Conservation (phyloP, 2,888 invertebrate genomes). For the Halocaridina rubra region DNA sequence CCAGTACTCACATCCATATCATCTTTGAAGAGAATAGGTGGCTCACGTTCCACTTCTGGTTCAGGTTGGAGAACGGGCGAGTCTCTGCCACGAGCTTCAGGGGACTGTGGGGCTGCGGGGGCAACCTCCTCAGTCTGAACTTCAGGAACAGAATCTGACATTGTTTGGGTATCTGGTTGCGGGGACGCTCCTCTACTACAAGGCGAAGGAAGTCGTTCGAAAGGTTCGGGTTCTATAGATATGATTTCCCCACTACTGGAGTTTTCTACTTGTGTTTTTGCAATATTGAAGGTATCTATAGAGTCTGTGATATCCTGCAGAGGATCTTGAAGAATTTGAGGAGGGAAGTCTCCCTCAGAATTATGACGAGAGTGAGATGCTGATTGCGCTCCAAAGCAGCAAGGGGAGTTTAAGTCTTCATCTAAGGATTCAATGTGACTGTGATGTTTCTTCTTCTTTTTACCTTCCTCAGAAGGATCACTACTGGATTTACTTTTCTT, state of each 20-base stretch:
- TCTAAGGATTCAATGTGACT: background rate
- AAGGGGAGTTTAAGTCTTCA: slow-evolving; percentile 10
- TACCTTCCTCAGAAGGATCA: background rate
- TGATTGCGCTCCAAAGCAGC: slow-evolving; percentile 6
- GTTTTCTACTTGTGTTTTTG: background rate
- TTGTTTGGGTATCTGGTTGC: background rate
- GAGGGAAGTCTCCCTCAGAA: slow-evolving; percentile 16
- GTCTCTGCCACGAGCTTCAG: slow-evolving; percentile 3
- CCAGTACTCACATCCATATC: slow-evolving; percentile 62
- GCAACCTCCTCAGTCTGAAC: background rate
- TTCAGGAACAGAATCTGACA: slow-evolving; percentile 5
- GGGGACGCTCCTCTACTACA: slow-evolving; percentile 14
- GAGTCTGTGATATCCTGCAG: background rate
- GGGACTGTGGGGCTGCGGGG: background rate
- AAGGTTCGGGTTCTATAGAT: slow-evolving; percentile 8
- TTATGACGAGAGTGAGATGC: slow-evolving; percentile 24
- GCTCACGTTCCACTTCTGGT: slow-evolving; percentile 62
- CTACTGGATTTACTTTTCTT: background rate
- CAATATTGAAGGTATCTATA: background rate
- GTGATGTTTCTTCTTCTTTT: background rate
- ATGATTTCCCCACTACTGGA: slow-evolving; percentile 29
- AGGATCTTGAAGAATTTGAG: slow-evolving; percentile 4
- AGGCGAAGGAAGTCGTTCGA: slow-evolving; percentile 22
- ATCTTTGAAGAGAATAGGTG: slow-evolving; percentile 62
- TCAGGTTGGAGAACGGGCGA: slow-evolving; percentile 28